Base-by-base conservation (phyloP, 1,140 invertebrate species). In the Penaeus japonicus region DNA sequence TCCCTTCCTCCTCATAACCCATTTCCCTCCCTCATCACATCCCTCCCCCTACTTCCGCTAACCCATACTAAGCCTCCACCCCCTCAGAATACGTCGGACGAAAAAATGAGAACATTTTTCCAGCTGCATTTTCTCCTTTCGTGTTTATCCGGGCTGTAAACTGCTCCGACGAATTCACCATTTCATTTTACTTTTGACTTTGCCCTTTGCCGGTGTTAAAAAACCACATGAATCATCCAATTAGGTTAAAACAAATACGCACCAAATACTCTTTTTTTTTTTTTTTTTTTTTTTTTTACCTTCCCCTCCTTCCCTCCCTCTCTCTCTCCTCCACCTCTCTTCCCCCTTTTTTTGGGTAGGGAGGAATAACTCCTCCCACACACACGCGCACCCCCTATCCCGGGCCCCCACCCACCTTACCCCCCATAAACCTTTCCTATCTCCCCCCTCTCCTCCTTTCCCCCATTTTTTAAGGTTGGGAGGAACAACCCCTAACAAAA, bases 91-190 rank as follows among this genome's bases (percentile, higher is more conserved):
- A 73, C 70, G 35, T 73, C 70, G 18, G 70, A 73, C 30, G 70
- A 24, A 32, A 32, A 73, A 73, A 70, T 30, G 35, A 73, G 27
- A 73, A 24, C 24, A 73, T 27, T 73, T 73, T 73, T 73, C 24
- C 35, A 15, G 17, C 3, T 27, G 70, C 70, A 73, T 73, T 73
- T 73, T 73, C 18, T 73, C 24, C 70, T 32, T 27, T 73, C 70
- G 70, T 73, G 70, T 27, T 73, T 73, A 73, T 32, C 70, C 35
- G 70, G 35, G 70, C 70, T 32, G 70, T 73, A 73, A 73, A 73
- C 70, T 73, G 70, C 70, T 73, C 70, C 70, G 70, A 73, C 70
- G 70, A 73, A 73, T 73, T 73, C 70, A 73, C 70, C 70, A 73
- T 73, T 73, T 73, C 70, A 73, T 73, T 73, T 73, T 22, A 30